These are phyloP conservation scores for Tipula unca DNA, from an alignment of 2,888 invertebrate genomes.

Conservation along the genomic window DNA sequence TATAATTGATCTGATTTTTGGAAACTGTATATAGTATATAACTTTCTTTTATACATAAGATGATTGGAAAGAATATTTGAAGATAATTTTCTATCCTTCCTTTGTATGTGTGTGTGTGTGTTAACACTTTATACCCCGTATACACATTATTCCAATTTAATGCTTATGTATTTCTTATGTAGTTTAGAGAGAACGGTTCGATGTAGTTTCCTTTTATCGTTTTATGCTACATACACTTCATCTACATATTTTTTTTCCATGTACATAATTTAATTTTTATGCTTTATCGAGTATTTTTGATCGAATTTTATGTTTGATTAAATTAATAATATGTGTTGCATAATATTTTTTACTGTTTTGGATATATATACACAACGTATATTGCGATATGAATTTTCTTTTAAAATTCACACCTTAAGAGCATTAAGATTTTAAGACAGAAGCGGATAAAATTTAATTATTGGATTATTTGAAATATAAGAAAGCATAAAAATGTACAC, in stretches of 20 bases:
- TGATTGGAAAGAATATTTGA: not conserved
- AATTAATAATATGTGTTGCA: not conserved
- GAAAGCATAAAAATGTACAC: not conserved
- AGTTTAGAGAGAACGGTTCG: not conserved
- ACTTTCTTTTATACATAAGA: not conserved
- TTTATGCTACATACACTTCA: not conserved
- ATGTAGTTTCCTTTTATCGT: not conserved
- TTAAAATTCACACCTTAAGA: not conserved
- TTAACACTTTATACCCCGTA: not conserved
- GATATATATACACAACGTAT: not conserved
- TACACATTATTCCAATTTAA: not conserved
- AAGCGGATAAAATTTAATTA: not conserved
- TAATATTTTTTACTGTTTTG: not conserved
- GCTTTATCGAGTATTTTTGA: not conserved
- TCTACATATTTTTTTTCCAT: not conserved
- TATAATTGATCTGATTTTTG: not conserved
- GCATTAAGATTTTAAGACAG: not conserved
- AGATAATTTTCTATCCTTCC: not conserved
- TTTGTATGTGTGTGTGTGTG: not conserved
- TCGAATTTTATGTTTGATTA: not conserved
- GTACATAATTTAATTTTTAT: not conserved
- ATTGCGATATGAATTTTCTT: not conserved
- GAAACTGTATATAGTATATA: not conserved
- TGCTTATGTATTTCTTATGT: not conserved
- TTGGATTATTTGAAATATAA: not conserved